phyloP scores from a whole-genome alignment of 2,113 vertebrate species.

The Lichenostomus cassidix region DNA sequence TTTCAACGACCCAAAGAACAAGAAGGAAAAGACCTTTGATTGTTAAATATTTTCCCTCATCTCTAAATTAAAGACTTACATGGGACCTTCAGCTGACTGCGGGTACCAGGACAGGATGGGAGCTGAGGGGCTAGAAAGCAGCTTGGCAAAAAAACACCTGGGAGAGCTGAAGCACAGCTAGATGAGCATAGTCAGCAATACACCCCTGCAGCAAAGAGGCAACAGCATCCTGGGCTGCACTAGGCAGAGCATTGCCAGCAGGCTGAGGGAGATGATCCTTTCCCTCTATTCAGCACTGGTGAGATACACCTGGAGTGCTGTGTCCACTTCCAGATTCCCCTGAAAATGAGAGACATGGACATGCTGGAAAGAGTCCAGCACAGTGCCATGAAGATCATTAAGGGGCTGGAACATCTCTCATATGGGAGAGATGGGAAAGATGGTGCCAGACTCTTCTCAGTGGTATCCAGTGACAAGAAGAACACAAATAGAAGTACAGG shows the following conservation, averaged over 20 bases:
- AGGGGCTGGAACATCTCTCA: not conserved
- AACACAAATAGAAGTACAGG: not conserved
- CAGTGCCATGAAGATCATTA: not conserved
- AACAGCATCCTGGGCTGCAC: not conserved
- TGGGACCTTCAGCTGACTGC: not conserved
- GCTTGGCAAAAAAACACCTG: not conserved
- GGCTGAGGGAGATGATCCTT: not conserved
- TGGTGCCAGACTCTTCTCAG: not conserved
- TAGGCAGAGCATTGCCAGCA: not conserved
- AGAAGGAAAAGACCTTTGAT: not conserved
- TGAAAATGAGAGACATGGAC: not conserved
- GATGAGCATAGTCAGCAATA: not conserved
- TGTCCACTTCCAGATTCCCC: not conserved
- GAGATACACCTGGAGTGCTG: not conserved
- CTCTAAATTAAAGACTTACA: not conserved
- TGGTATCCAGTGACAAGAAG: not conserved
- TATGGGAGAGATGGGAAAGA: not conserved
- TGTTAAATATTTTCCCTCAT: not conserved
- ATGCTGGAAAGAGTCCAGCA: not conserved
- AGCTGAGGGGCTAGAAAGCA: not conserved
- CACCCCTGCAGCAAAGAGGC: not conserved
- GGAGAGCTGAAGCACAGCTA: not conserved
- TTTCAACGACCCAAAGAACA: not conserved
- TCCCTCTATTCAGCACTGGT: not conserved
- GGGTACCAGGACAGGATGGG: not conserved